Evolutionary conservation across 2,888 invertebrate species (phyloP).

Genomic region (Microchrysa polita): DNA sequence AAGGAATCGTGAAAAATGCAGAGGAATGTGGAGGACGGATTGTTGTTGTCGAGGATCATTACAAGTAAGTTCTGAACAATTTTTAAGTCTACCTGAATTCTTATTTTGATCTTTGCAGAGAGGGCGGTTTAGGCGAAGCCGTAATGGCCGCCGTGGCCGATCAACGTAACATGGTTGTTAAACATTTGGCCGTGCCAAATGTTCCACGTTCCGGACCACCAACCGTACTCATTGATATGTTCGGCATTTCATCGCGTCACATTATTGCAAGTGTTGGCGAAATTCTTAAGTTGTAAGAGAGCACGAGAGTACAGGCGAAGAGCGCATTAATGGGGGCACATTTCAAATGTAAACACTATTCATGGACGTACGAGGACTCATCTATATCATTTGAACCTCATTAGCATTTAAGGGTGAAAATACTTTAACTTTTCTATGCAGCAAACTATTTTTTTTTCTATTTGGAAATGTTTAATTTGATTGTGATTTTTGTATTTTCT

Average conservation of each 20-base stretch:
- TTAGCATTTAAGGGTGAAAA: slow-evolving; percentile 35
- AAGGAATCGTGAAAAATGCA: slow-evolving; percentile 79
- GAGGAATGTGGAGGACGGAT: slow-evolving; percentile 81
- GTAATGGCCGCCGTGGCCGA: slow-evolving; percentile 83
- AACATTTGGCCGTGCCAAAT: slow-evolving; percentile 80
- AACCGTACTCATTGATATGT: slow-evolving; percentile 83
- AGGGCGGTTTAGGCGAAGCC: slow-evolving; percentile 96
- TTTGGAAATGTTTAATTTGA: neutral
- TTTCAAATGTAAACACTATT: slow-evolving; percentile 11
- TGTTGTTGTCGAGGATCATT: slow-evolving; percentile 97
- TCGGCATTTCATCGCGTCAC: slow-evolving; percentile 85
- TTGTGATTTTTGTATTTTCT: slow-evolving; percentile 37
- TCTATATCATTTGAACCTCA: slow-evolving; percentile 29
- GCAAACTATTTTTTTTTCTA: slow-evolving; percentile 19
- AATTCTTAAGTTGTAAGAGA: slow-evolving; percentile 68
- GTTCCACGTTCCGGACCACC: slow-evolving; percentile 96
- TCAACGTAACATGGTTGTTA: slow-evolving; percentile 76
- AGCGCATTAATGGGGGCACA: slow-evolving; percentile 13
- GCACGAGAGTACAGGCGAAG: neutral
- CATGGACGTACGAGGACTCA: neutral
- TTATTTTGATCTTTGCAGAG: slow-evolving; percentile 53
- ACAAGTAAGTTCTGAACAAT: slow-evolving; percentile 77
- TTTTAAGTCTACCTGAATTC: neutral
- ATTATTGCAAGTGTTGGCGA: slow-evolving; percentile 77
- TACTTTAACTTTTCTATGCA: slow-evolving; percentile 15